phyloP scores from a whole-genome alignment of 2,113 vertebrate species.

The Apaloderma vittatum region DNA sequence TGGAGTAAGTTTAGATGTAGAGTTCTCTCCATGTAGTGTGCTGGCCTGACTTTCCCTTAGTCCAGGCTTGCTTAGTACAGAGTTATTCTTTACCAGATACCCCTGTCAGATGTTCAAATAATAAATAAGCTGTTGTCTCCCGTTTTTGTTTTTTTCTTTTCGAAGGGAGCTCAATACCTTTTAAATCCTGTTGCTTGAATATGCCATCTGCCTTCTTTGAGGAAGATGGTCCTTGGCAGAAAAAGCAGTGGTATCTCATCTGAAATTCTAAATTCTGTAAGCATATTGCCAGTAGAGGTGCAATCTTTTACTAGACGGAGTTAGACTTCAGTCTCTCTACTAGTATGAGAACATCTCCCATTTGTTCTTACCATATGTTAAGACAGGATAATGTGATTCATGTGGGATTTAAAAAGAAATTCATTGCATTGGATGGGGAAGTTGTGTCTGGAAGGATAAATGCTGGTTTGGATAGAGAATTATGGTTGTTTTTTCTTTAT shows the following conservation, averaged over 20 bases:
- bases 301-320: constrained; percentile 16
- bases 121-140: neutral
- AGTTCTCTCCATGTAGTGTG: neutral
- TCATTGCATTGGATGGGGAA: neutral
- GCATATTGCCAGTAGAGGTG: constrained; percentile 43
- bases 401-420: neutral
- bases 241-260: constrained; percentile 31
- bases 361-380: constrained; percentile 44
- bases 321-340: constrained; percentile 51
- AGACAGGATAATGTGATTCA: neutral
- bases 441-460: neutral
- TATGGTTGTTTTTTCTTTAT: neutral
- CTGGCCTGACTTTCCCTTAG: neutral
- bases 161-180: neutral
- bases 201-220: constrained; percentile 35
- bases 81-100: neutral
- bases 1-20: neutral
- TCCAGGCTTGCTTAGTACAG: neutral
- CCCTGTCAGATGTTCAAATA: neutral
- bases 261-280: constrained; percentile 46
- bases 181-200: constrained; percentile 7
- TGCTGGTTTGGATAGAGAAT: neutral
- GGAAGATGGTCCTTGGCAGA: constrained; percentile 32
- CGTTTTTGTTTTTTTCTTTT: neutral
- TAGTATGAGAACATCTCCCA: neutral